These are phyloP conservation scores for Tetraneura akinire DNA, from an alignment of 1,140 invertebrate genomes.

Conservation along the genomic window DNA sequence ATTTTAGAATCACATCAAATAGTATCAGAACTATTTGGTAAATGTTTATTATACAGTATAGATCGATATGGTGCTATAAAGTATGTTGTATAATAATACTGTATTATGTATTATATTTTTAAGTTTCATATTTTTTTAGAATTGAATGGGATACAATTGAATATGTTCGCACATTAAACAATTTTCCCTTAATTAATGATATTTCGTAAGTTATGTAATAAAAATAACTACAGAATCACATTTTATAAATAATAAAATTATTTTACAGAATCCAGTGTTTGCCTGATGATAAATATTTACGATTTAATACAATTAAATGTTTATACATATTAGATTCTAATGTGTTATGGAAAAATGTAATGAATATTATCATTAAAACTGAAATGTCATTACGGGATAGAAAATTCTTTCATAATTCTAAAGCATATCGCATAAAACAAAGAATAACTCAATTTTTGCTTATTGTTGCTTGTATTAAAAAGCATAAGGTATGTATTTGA, in stretches of 20 bases:
- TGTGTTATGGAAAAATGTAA: conserved; percentile 17
- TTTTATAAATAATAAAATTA: neutral
- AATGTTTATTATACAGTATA: conserved; percentile 34
- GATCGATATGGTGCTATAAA: conserved; percentile 39
- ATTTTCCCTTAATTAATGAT: conserved; percentile 31
- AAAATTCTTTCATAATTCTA: conserved; percentile 46
- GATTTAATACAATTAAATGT: conserved; percentile 30
- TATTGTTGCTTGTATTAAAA: conserved; percentile 7
- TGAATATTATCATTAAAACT: neutral
- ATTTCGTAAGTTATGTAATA: conserved; percentile 1
- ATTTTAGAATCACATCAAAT: neutral
- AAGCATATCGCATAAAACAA: conserved; percentile 25
- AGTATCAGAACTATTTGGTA: conserved; percentile 22
- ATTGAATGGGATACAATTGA: conserved; percentile 48
- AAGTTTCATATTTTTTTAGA: conserved; percentile 13
- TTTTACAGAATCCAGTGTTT: conserved; percentile 13
- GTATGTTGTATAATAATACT: conserved; percentile 20
- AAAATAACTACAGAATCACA: neutral
- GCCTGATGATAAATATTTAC: conserved; percentile 40
- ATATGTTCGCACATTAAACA: conserved; percentile 12
- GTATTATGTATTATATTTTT: neutral
- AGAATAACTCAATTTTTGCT: conserved; percentile 39
- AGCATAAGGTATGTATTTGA: neutral
- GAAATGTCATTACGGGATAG: conserved; percentile 25
- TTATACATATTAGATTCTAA: conserved; percentile 8